Percentiles rank a stretch among this genome's conserved stretches.
Evolutionary conservation across 2,888 invertebrate genomes (phyloP).

Genomic region (Dichetophora obliterata): DNA sequence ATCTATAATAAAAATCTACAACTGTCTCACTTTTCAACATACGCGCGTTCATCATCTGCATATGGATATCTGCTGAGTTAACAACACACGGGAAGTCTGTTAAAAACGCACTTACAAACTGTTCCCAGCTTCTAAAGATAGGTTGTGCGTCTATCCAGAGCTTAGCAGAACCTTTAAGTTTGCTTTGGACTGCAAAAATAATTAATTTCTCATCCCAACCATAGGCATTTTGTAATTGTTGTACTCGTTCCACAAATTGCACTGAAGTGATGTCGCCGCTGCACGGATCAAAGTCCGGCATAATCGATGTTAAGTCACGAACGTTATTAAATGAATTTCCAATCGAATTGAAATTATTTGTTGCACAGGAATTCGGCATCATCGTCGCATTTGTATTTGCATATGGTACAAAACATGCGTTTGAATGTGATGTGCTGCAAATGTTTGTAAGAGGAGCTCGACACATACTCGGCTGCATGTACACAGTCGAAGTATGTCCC

Average conservation of each 20-base stretch:
- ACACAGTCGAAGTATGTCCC: too few relatives aligned
- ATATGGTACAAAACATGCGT: too few relatives aligned
- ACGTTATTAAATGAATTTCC: conserved; percentile 14
- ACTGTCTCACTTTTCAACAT: conserved; percentile 25
- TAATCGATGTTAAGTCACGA: background rate
- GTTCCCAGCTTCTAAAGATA: conserved; percentile 10
- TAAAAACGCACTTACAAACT: conserved; percentile 10
- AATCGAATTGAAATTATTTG: too few relatives aligned
- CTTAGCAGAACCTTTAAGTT: conserved; percentile 30
- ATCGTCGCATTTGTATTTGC: too few relatives aligned
- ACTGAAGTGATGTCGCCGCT: conserved; percentile 19
- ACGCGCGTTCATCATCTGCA: conserved; percentile 36
- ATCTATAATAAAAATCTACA: conserved; percentile 40
- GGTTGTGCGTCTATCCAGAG: conserved; percentile 27
- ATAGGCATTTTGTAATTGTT: conserved; percentile 23
- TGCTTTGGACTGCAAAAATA: conserved; percentile 23
- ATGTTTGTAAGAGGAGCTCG: too few relatives aligned
- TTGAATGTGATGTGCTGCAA: too few relatives aligned
- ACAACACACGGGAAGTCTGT: conserved; percentile 17
- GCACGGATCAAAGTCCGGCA: conserved; percentile 38
- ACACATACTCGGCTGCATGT: too few relatives aligned
- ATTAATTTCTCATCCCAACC: conserved; percentile 7
- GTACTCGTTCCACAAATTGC: conserved; percentile 27
- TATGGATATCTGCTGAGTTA: conserved; percentile 19
- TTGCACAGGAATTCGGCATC: too few relatives aligned